phyloP scores from a whole-genome alignment of 2,888 invertebrate genomes.

The Carpatolechia fugitivella region DNA sequence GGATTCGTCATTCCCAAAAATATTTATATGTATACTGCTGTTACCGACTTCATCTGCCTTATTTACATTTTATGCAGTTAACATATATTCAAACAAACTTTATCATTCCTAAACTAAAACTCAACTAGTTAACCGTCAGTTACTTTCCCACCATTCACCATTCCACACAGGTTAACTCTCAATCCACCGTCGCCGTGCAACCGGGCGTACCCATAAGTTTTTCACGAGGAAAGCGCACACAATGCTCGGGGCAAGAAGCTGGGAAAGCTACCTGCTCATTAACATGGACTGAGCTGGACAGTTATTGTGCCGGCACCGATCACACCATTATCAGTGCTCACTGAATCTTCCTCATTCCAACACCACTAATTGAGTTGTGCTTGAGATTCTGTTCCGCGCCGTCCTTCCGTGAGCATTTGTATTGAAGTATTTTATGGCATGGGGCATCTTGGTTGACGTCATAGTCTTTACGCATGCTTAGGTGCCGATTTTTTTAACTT shows the following conservation, averaged over 20 bases:
- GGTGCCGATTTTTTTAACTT: too few species aligned
- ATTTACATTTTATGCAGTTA: too few species aligned
- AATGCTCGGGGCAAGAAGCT: slow-evolving; percentile 58
- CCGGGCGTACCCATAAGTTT: slow-evolving; percentile 52
- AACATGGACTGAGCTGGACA: slow-evolving; percentile 53
- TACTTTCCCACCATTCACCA: background rate
- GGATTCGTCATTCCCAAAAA: too few species aligned
- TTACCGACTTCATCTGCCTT: too few species aligned
- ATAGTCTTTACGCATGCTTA: too few species aligned
- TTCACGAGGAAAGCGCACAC: slow-evolving; percentile 70
- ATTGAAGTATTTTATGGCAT: too few species aligned
- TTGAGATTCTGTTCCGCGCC: slow-evolving; percentile 6
- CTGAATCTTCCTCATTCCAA: slow-evolving; percentile 52
- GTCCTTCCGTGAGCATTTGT: too few species aligned
- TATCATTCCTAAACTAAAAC: too few species aligned
- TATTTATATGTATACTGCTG: too few species aligned
- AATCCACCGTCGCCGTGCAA: slow-evolving; percentile 18
- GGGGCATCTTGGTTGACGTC: too few species aligned
- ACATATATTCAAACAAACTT: too few species aligned
- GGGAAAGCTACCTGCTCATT: slow-evolving; percentile 56
- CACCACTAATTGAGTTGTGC: slow-evolving; percentile 37
- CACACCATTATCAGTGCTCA: slow-evolving; percentile 43
- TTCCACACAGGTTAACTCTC: background rate
- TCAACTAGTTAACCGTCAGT: too few species aligned
- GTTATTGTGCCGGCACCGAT: slow-evolving; percentile 57